Percentiles rank a stretch among this genome's conserved stretches.
Evolutionary conservation across 2,797 vertebrate species (phyloP).

Genomic region (Myotis vivesi): DNA sequence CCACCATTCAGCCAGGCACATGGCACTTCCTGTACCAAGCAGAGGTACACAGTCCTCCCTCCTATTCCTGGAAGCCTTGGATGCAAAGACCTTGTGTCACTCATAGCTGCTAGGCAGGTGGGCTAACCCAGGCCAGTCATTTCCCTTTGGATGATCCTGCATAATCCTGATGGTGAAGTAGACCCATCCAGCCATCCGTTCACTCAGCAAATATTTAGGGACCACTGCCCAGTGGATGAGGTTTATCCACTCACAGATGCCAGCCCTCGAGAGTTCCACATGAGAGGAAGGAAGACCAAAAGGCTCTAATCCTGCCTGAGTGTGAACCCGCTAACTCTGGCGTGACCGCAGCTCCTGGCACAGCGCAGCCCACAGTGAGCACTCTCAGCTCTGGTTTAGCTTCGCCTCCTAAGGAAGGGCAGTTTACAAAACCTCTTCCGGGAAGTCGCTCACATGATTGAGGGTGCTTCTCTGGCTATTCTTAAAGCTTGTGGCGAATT

Average conservation of each 20-base stretch:
- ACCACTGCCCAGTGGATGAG: constrained; percentile 34
- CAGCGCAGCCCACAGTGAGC: accelerated
- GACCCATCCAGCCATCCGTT: neutral
- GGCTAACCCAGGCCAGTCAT: neutral
- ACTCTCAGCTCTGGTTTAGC: neutral
- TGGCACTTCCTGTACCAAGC: neutral
- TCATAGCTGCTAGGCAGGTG: neutral
- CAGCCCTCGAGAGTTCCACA: neutral
- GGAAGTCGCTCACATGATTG: neutral
- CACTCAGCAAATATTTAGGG: constrained; percentile 37
- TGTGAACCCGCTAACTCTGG: neutral
- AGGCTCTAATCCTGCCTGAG: neutral
- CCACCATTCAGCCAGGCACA: neutral
- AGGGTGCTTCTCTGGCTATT: neutral
- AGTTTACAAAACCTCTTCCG: neutral
- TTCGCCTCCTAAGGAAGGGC: neutral
- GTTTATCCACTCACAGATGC: neutral
- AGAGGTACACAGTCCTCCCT: neutral
- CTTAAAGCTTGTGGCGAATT: neutral
- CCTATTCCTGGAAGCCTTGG: neutral
- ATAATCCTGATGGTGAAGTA: neutral
- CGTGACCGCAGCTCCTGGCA: accelerated
- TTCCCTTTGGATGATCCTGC: neutral
- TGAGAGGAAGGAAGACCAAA: neutral
- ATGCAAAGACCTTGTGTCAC: neutral